Base-by-base conservation (phyloP, 2,797 vertebrate genomes). In the Mus spretus region DNA sequence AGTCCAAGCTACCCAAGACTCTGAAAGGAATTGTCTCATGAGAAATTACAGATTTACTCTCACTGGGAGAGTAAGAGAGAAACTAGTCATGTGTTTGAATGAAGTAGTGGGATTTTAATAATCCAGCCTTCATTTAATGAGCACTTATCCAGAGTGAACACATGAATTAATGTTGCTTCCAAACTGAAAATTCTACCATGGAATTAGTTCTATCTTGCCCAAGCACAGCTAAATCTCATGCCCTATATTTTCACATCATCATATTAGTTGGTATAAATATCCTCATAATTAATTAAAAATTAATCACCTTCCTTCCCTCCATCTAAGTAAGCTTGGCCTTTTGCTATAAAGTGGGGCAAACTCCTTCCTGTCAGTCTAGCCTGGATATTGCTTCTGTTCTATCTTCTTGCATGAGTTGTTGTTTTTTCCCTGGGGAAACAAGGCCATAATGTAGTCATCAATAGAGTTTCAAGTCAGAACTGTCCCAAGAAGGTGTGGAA, bases 401-500 rank as follows among this genome's bases (percentile, higher is more conserved):
- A 59, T 83, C 17, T 53, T 80, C 31, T 61, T 57, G 12, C 1
- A 4, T 85, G 57, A 57, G 67, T 63, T 93, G 94, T 77, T 81
- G 88, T 75, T 96, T 57, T 47, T 34, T 74, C 82, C 79, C 70
- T 83, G 37, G 37, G 20, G 37, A 96, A 90, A 94, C 34, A 80
- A 40, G 67, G 93, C 89, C 91, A 93, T 85, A 81, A 86, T 74
- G 85, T 85, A 91, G 74, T 91, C 67, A 94, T 94, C 79, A 95
- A 72, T n/a, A 87, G 61, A 44, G 85, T 96, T 95, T 74, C 55
- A 96, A 92, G 47, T 81, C 89, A 17, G 75, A 44, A 40, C n/a
- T 37, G 37, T 31, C 63, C 15, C 81, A 83, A 44, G 59, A 12
- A 31, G 47, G 26, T 12, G 34, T 95, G 83, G 57, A 89, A 63